Percentiles rank a stretch among this genome's conserved stretches.
These are phyloP conservation scores for Tenthredo distinguenda DNA, from an alignment of 2,888 invertebrate species.

Conservation along the genomic window DNA sequence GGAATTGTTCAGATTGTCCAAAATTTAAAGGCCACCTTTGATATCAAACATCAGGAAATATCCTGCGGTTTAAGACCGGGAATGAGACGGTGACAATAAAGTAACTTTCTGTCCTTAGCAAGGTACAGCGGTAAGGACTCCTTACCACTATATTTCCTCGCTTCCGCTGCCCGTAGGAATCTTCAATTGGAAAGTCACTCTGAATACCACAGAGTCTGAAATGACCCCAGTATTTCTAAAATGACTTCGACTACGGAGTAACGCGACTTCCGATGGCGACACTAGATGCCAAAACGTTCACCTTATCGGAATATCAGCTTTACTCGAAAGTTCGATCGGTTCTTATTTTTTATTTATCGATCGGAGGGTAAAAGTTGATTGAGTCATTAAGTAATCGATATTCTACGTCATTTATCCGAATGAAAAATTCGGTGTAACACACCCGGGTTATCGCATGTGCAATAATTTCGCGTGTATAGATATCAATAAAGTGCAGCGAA, in stretches of 20 bases:
- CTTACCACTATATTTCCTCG: not conserved
- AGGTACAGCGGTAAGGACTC: too few species aligned
- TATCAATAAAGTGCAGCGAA: not conserved
- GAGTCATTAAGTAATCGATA: not conserved
- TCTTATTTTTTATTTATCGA: not conserved
- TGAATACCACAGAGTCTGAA: not conserved
- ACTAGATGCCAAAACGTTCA: not conserved
- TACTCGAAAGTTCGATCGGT: not conserved
- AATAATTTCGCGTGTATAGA: not conserved
- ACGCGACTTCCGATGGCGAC: not conserved
- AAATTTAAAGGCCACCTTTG: not conserved
- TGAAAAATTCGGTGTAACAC: not conserved
- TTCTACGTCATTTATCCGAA: not conserved
- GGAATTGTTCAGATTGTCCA: constrained; percentile 7
- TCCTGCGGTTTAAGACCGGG: not conserved
- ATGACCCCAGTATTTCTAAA: not conserved
- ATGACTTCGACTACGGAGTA: not conserved
- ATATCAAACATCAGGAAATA: not conserved
- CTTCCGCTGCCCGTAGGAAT: not conserved
- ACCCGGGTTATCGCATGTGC: not conserved
- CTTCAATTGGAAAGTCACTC: not conserved
- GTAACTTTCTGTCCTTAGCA: not conserved
- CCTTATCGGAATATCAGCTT: not conserved
- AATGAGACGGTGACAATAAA: not conserved
- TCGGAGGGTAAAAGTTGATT: not conserved